These are phyloP conservation scores for Tor tambroides DNA, from an alignment of 2,113 vertebrate genomes.

Conservation along the genomic window DNA sequence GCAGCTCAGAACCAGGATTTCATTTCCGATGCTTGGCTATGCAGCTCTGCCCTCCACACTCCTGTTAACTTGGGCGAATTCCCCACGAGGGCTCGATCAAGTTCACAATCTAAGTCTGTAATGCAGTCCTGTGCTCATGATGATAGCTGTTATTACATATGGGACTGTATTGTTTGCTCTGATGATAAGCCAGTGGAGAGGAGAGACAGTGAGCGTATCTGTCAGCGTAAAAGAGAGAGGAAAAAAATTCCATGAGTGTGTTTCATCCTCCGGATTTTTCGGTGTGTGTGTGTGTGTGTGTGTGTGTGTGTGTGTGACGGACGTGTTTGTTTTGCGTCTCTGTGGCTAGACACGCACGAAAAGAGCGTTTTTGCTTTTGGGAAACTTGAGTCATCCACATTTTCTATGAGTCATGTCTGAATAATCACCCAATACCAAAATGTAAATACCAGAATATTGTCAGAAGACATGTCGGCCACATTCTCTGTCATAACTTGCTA, in stretches of 20 bases:
- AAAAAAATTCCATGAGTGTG: not conserved
- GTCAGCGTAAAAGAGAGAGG: not conserved
- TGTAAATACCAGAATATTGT: slow-evolving; percentile 10
- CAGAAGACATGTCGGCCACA: not conserved
- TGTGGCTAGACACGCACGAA: not conserved
- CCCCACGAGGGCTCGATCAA: slow-evolving; percentile 34
- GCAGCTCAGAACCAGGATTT: slow-evolving; percentile 25
- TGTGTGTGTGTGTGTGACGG: not conserved
- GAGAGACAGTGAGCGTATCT: slow-evolving; percentile 2
- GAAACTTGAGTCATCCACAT: slow-evolving; percentile 22
- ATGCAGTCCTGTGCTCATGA: slow-evolving; percentile 25
- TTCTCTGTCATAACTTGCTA: not conserved
- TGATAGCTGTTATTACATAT: slow-evolving; percentile 41
- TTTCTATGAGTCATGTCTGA: slow-evolving; percentile 3
- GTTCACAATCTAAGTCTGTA: slow-evolving; percentile 38
- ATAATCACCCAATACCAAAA: slow-evolving; percentile 1
- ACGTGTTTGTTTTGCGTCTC: not conserved
- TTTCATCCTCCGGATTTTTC: not conserved
- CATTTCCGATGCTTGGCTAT: slow-evolving; percentile 32
- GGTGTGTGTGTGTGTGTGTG: not conserved
- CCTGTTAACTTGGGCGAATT: slow-evolving; percentile 39
- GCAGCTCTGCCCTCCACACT: slow-evolving; percentile 33
- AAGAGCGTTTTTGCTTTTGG: slow-evolving; percentile 1
- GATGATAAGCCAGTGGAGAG: slow-evolving; percentile 27
- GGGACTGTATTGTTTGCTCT: slow-evolving; percentile 43